A percentile compares a stretch with the other conserved stretches of the same genome.
phyloP scores from a whole-genome alignment of 2,888 invertebrate species.

The Falcaria lacertinaria region DNA sequence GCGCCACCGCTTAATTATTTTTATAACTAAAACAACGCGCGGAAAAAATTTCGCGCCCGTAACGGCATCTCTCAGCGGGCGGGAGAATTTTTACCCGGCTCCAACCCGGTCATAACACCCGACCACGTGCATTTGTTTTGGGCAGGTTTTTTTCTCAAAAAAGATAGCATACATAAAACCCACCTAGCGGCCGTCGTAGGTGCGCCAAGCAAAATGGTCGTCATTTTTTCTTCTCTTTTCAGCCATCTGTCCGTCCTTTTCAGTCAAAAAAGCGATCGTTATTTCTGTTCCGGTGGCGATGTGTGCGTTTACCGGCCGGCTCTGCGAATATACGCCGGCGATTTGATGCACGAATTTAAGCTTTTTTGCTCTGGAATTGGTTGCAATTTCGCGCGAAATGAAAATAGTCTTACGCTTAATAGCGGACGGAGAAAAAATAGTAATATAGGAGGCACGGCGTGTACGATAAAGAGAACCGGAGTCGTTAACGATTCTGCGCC shows the following conservation, averaged over 20 bases:
- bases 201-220: conserved; percentile 78
- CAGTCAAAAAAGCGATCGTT: conserved; percentile 81
- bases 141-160: conserved; percentile 75
- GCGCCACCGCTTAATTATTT: conserved; percentile 68
- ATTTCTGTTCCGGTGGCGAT: conserved; percentile 77
- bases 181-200: conserved; percentile 66
- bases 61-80: conserved; percentile 75
- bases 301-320: conserved; percentile 67
- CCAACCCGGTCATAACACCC: conserved; percentile 75
- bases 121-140: conserved; percentile 80
- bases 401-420: conserved; percentile 68
- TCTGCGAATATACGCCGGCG: conserved; percentile 50
- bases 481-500: conserved; percentile 81
- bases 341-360: conserved; percentile 19
- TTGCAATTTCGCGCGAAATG: conserved; percentile 26
- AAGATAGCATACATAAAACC: conserved; percentile 73
- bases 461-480: conserved; percentile 78
- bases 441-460: conserved; percentile 78
- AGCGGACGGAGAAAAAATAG: conserved; percentile 75
- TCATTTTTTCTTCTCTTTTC: conserved; percentile 80
- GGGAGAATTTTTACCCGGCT: conserved; percentile 53
- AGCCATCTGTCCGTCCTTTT: conserved; percentile 79
- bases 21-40: conserved; percentile 56
- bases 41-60: conserved; percentile 60
- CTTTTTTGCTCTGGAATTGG: conserved; percentile 12